Conservation (phyloP, 2,888 invertebrate species). For the Lamproptera curius region DNA sequence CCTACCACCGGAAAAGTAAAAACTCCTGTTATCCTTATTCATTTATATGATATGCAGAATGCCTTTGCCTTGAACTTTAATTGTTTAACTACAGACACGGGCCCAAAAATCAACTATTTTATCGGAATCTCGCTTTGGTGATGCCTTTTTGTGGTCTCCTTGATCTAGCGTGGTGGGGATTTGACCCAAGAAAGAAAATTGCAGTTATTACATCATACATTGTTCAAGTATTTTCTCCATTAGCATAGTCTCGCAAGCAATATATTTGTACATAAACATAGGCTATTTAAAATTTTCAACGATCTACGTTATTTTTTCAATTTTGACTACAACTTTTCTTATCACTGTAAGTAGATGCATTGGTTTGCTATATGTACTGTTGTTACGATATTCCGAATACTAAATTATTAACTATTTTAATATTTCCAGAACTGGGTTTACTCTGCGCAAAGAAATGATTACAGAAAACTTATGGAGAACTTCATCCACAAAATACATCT, state of each 20-base stretch:
- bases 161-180: neutral
- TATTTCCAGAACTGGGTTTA: slow-evolving; percentile 1
- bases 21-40: too few species aligned
- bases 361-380: too few species aligned
- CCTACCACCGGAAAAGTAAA: too few species aligned
- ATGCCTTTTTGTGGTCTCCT: too few species aligned
- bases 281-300: neutral
- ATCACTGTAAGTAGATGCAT: neutral
- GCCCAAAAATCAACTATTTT: too few species aligned
- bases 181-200: neutral
- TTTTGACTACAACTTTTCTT: neutral
- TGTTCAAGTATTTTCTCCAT: neutral
- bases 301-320: neutral
- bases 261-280: neutral
- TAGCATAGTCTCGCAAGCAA: neutral
- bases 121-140: too few species aligned
- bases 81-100: too few species aligned
- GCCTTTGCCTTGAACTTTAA: too few species aligned
- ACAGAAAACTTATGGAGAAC: slow-evolving; percentile 3
- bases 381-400: too few species aligned
- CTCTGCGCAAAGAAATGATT: slow-evolving; percentile 2
- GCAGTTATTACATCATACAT: neutral
- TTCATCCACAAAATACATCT: slow-evolving; percentile 26
- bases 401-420: neutral
- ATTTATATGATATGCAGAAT: too few species aligned